phyloP scores from a whole-genome alignment of 2,797 vertebrate genomes.

The Gambelia wislizenii region DNA sequence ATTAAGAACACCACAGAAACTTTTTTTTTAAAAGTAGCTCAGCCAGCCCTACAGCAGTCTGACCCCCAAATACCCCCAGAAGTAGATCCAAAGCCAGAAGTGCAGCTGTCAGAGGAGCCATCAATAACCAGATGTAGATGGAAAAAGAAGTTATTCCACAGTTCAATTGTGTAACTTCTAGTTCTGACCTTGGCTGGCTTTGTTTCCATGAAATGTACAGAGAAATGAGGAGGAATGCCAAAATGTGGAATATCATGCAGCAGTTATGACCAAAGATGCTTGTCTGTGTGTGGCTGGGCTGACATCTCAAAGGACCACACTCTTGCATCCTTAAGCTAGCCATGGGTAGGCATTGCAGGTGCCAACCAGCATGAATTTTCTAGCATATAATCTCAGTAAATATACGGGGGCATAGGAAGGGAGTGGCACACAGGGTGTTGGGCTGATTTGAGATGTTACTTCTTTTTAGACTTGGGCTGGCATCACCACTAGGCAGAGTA shows the following conservation, averaged over 20 bases:
- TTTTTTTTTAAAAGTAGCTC: conserved; percentile 33
- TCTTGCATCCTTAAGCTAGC: background rate
- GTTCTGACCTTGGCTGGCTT: conserved; percentile 62
- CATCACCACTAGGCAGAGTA: background rate
- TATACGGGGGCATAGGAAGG: background rate
- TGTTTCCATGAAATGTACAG: conserved; percentile 64
- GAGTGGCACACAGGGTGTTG: no score
- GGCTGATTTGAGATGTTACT: background rate
- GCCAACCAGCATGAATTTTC: background rate
- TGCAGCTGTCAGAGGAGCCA: conserved; percentile 71
- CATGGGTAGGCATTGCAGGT: background rate
- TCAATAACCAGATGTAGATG: conserved; percentile 77
- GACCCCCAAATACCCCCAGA: conserved; percentile 70
- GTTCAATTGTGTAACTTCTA: conserved; percentile 73
- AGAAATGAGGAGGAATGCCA: conserved; percentile 60
- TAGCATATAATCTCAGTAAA: background rate
- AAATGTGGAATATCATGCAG: conserved; percentile 53
- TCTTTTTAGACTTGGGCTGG: background rate
- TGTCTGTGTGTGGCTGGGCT: background rate
- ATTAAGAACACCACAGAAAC: conserved; percentile 52
- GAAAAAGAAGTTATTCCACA: conserved; percentile 64
- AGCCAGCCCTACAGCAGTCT: conserved; percentile 76
- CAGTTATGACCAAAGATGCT: conserved; percentile 38
- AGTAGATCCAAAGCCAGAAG: conserved; percentile 47
- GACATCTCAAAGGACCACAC: conserved; percentile 12